Evolutionary conservation across 2,888 invertebrate species (phyloP).

Genomic region (Pardosa pseudoannulata): DNA sequence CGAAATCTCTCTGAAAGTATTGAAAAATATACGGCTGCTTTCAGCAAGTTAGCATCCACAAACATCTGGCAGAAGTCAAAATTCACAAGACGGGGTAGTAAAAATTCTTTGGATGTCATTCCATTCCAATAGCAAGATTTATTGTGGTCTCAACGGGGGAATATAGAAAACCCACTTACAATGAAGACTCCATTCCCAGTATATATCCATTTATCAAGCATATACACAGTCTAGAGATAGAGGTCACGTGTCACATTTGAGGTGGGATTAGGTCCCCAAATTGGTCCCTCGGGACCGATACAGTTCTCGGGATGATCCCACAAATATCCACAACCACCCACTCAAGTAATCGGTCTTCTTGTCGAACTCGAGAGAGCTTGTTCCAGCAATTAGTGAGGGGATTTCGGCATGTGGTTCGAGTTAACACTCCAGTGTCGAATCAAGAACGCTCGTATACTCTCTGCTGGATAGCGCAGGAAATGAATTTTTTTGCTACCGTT

Average conservation of each 20-base stretch:
- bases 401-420: constrained; percentile 25
- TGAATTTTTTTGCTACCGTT: not conserved
- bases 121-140: constrained; percentile 2
- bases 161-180: constrained; percentile 26
- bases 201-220: constrained; percentile 62
- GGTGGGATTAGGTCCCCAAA: constrained; percentile 54
- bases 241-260: constrained; percentile 53
- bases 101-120: not conserved
- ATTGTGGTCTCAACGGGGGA: constrained; percentile 19
- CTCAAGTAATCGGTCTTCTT: constrained; percentile 35
- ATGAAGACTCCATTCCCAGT: constrained; percentile 45
- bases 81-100: not conserved
- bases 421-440: not conserved
- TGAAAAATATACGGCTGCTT: too few species aligned
- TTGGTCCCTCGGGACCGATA: constrained; percentile 58
- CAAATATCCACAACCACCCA: constrained; percentile 10
- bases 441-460: not conserved
- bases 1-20: too few species aligned
- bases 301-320: constrained; percentile 10
- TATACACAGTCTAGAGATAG: constrained; percentile 31
- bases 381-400: constrained; percentile 32
- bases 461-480: not conserved
- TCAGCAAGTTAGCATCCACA: too few species aligned
- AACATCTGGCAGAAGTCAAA: not conserved
- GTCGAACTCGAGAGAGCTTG: constrained; percentile 19